phyloP scores from a whole-genome alignment of 2,113 vertebrate genomes.

The Bolborhynchus lineola region DNA sequence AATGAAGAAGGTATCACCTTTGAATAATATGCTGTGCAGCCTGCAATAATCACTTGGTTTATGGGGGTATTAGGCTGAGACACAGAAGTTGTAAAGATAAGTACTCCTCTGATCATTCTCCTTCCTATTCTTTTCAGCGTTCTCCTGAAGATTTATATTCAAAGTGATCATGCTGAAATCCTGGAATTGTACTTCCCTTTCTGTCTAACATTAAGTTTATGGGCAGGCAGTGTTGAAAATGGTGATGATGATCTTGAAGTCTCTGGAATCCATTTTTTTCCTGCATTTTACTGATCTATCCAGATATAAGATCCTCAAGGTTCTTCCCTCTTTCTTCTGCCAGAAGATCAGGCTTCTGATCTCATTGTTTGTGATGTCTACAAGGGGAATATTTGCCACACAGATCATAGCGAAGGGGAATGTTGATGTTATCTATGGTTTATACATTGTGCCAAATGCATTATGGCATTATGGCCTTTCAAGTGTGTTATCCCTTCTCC shows the following conservation, averaged over 20 bases:
- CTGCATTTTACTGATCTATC: constrained; percentile 4
- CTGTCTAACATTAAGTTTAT: neutral
- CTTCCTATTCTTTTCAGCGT: neutral
- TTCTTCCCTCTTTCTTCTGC: constrained; percentile 13
- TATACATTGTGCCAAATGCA: constrained; percentile 13
- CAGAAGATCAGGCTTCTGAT: constrained; percentile 20
- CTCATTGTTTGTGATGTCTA: constrained; percentile 7
- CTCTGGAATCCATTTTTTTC: constrained; percentile 1
- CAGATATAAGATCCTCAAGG: constrained; percentile 29
- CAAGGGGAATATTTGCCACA: constrained; percentile 9
- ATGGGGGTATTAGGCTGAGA: neutral
- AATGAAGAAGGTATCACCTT: neutral
- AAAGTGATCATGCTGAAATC: neutral
- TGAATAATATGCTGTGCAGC: neutral
- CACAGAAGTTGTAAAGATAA: neutral
- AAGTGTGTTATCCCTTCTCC: neutral
- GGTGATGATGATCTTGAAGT: constrained; percentile 10
- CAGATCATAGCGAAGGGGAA: constrained; percentile 37
- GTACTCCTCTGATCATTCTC: neutral
- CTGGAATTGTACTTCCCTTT: neutral
- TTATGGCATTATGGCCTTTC: neutral
- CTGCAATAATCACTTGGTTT: neutral
- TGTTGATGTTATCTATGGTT: constrained; percentile 43
- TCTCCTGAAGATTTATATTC: neutral
- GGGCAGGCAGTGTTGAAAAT: neutral